Conservation (phyloP, 2,113 vertebrate genomes). For the Hystrix cristata region DNA sequence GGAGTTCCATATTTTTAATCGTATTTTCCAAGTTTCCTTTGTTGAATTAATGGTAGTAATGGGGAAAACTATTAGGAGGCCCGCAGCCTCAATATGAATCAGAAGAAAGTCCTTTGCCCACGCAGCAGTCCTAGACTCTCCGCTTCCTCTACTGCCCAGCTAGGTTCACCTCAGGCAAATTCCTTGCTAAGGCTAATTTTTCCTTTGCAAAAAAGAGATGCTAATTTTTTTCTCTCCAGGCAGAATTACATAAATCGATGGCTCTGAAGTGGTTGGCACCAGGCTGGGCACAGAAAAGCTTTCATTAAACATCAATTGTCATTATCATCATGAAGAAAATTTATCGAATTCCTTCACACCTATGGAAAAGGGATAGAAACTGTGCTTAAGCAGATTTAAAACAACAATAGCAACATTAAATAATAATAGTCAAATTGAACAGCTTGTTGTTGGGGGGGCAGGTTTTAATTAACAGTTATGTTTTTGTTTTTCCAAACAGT, state of each 20-base stretch:
- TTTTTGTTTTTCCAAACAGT: slow-evolving; percentile 69
- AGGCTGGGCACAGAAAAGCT: neutral
- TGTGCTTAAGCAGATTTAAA: slow-evolving; percentile 42
- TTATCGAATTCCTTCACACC: neutral
- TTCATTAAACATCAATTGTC: neutral
- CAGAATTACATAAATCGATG: slow-evolving; percentile 6
- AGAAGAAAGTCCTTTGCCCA: neutral
- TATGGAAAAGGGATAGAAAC: neutral
- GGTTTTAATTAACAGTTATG: slow-evolving; percentile 69
- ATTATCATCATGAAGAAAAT: neutral
- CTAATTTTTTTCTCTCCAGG: neutral
- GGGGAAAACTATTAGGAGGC: neutral
- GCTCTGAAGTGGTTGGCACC: neutral
- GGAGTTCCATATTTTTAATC: slow-evolving; percentile 51
- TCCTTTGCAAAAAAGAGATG: slow-evolving; percentile 4
- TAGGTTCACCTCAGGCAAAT: neutral
- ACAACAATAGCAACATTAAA: neutral
- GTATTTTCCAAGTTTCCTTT: slow-evolving; percentile 57
- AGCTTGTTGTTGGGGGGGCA: slow-evolving; percentile 29
- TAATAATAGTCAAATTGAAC: slow-evolving; percentile 21
- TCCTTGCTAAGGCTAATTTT: neutral
- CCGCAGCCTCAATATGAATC: neutral
- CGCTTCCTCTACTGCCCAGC: neutral
- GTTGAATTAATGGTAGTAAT: neutral
- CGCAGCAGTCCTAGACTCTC: neutral